Evolutionary conservation across 2,797 vertebrate species (phyloP).

Genomic region (Orientallactaga sibirica): DNA sequence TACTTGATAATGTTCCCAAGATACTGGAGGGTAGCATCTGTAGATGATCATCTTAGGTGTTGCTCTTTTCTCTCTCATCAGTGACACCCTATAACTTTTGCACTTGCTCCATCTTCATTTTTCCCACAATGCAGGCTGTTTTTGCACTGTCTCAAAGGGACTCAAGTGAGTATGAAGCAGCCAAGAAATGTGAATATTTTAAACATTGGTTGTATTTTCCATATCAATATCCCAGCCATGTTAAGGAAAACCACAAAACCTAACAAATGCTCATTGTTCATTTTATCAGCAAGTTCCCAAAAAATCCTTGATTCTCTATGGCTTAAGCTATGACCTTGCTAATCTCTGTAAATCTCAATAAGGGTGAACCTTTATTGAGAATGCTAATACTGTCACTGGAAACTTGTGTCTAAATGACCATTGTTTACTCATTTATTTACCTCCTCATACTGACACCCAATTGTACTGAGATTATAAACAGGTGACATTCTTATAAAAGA

Average conservation of each 20-base stretch:
- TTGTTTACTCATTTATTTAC: neutral
- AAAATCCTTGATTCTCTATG: neutral
- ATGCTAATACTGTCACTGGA: neutral
- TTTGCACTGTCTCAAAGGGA: slow-evolving; percentile 64
- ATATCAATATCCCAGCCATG: slow-evolving; percentile 56
- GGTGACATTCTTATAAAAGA: neutral
- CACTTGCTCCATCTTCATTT: slow-evolving; percentile 57
- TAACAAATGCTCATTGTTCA: neutral
- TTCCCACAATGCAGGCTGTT: slow-evolving; percentile 68
- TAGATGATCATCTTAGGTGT: neutral
- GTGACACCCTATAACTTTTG: slow-evolving; percentile 8
- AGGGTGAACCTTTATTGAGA: neutral
- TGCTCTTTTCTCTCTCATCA: slow-evolving; percentile 35
- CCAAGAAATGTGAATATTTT: slow-evolving; percentile 71
- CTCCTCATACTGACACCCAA: neutral
- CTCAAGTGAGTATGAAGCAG: slow-evolving; percentile 59
- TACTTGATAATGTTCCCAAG: neutral
- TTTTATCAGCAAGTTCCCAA: neutral
- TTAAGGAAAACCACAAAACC: slow-evolving; percentile 16
- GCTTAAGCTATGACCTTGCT: neutral
- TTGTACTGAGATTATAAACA: neutral
- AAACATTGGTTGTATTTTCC: slow-evolving; percentile 65
- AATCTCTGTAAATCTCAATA: neutral
- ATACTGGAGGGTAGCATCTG: neutral
- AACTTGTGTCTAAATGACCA: neutral